Base-by-base conservation (phyloP, 2,797 vertebrate species). In the Mus caroli region DNA sequence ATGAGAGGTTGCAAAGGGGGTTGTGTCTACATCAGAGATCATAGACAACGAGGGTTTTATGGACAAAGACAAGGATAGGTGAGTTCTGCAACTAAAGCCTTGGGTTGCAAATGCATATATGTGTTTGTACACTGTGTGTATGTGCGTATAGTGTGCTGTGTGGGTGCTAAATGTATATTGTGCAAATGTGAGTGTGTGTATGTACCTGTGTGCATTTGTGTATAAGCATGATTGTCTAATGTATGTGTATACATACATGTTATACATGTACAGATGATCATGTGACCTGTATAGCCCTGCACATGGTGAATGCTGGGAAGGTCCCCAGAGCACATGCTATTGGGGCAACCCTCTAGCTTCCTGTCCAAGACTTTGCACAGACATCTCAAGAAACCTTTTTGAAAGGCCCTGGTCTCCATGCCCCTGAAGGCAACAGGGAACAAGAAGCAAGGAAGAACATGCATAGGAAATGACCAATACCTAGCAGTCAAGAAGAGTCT, bases 1-100 rank as follows among this genome's bases (percentile, higher is more conserved):
- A 43, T 50, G 85, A 96, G 98, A 97, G 95, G 93, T 34, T 93
- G 88, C 96, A 91, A 91, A 91, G 94, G 60, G 91, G 93, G 58
- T 95, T 94, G 60, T 46, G 60, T 80, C 75, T 58, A 31, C 54
- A 52, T 69, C 40, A 89, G 52, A 96, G n/a, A 56, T 54, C 26
- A 58, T 3, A 20, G 52, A 58, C 56, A 40, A 37, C 1, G 2
- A 3, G 71, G 83, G 37, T 19, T 71, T 96, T 96, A n/a, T 94
- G 67, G 71, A 34, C 26, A 58, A 85, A 86, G 34, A 19, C 40
- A 12, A 43, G 50, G 78, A 56, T 24, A 67, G 12, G 20, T 2
- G 1, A 71, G 31, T 12, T 14, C 28, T 88, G 54, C 14, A 43
- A 62, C 10, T 15, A 17, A 73, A 26, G 22, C 15, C 80, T 11